Conservation (phyloP, 2,888 invertebrate genomes). For the Gnatocerus cornutus region DNA sequence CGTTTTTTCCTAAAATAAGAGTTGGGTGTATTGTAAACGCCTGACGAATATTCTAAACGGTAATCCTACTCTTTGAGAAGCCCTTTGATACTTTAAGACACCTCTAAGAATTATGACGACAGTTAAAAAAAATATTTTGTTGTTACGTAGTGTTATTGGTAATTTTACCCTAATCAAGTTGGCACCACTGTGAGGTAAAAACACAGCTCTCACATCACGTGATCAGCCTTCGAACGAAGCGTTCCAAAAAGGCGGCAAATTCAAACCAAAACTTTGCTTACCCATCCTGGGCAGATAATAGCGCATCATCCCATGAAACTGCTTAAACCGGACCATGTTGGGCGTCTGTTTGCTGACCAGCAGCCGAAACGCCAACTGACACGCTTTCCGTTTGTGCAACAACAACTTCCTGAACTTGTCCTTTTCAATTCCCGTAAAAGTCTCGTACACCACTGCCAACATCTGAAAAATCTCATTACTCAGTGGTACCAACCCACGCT, state of each 20-base stretch:
- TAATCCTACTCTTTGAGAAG: no score
- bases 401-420: slow-evolving; percentile 88
- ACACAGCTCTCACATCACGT: no score
- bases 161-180: no score
- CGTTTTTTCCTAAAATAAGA: no score
- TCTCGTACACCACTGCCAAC: slow-evolving; percentile 93
- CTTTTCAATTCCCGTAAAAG: slow-evolving; percentile 89
- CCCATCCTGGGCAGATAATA: slow-evolving; percentile 84
- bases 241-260: neutral
- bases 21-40: no score
- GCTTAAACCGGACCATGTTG: slow-evolving; percentile 79
- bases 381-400: slow-evolving; percentile 86
- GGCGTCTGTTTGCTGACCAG: slow-evolving; percentile 85
- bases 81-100: no score
- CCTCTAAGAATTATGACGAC: no score
- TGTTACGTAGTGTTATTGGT: no score
- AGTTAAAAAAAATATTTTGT: slow-evolving; percentile 8
- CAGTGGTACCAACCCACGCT: neutral
- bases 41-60: no score
- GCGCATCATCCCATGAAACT: slow-evolving; percentile 87
- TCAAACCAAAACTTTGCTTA: slow-evolving; percentile 64
- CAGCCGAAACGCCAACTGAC: slow-evolving; percentile 86
- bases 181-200: no score
- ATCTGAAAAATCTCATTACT: slow-evolving; percentile 73
- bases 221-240: no score